These are phyloP conservation scores for Equus przewalskii DNA, from an alignment of 2,113 vertebrate species.

Conservation along the genomic window DNA sequence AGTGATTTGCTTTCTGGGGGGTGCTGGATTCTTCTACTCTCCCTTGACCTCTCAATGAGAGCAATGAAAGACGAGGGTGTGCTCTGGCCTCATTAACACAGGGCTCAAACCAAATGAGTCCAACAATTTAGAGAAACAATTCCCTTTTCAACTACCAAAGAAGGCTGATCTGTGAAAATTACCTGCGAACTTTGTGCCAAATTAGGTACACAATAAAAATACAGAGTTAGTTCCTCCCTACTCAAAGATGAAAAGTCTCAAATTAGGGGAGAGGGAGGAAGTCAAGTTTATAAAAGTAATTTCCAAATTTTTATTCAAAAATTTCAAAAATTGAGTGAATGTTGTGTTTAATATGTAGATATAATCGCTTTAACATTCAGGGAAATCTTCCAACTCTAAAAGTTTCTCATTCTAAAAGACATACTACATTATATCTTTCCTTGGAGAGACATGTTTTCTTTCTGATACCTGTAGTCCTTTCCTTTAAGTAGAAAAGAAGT, in stretches of 20 bases:
- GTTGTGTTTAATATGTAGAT: background rate
- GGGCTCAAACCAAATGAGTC: background rate
- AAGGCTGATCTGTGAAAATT: background rate
- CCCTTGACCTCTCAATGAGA: background rate
- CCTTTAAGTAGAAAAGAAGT: background rate
- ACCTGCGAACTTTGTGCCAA: background rate
- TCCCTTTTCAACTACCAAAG: background rate
- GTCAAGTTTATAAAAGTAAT: background rate
- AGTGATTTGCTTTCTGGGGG: background rate
- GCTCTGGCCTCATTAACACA: background rate
- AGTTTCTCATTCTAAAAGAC: background rate
- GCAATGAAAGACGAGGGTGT: background rate
- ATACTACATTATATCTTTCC: background rate
- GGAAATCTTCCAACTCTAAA: background rate
- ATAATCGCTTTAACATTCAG: background rate
- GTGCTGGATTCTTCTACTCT: background rate
- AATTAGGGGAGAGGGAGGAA: background rate
- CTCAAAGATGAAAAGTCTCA: background rate
- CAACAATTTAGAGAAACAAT: background rate
- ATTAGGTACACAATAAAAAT: background rate
- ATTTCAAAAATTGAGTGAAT: background rate
- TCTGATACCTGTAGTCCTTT: background rate
- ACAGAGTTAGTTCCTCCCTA: background rate
- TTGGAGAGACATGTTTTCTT: background rate
- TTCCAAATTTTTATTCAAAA: background rate